Percentiles rank a stretch among this genome's conserved stretches.
Conservation (phyloP, 2,797 vertebrate genomes). For the Malacoraja senta region DNA sequence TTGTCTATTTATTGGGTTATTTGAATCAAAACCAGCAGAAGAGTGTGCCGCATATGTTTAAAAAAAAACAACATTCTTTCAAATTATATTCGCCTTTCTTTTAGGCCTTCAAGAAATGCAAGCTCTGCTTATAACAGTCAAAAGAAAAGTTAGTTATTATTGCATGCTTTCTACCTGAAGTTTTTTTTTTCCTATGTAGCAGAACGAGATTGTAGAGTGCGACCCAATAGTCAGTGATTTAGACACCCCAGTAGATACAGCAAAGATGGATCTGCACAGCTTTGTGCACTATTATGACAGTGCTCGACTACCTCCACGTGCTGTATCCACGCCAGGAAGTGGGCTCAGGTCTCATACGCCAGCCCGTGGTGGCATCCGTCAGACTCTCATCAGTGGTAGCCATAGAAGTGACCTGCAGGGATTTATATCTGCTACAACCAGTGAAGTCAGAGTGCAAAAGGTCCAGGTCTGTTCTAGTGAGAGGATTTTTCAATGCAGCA, state of each 20-base stretch:
- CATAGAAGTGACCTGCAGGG: slow-evolving; percentile 50
- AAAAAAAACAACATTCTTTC: not conserved
- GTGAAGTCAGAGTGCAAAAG: slow-evolving; percentile 51
- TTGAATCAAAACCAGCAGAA: not conserved
- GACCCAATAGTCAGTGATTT: slow-evolving; percentile 48
- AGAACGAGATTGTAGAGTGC: slow-evolving; percentile 44
- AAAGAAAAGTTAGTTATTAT: slow-evolving; percentile 1
- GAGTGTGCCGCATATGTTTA: slow-evolving; percentile 2
- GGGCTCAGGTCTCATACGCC: slow-evolving; percentile 41
- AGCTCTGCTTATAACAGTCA: slow-evolving; percentile 36
- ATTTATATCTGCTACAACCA: slow-evolving; percentile 45
- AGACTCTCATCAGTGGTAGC: slow-evolving; percentile 46
- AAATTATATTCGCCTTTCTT: not conserved
- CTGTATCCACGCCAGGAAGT: slow-evolving; percentile 43
- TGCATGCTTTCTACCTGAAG: slow-evolving; percentile 22
- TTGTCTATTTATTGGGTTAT: slow-evolving; percentile 26
- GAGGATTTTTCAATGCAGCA: slow-evolving; percentile 24
- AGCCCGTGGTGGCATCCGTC: slow-evolving; percentile 45
- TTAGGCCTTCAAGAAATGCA: slow-evolving; percentile 26
- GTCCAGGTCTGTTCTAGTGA: slow-evolving; percentile 52
- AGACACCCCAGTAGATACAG: slow-evolving; percentile 45
- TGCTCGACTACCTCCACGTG: slow-evolving; percentile 47
- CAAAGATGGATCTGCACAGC: slow-evolving; percentile 46
- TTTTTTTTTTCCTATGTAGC: slow-evolving; percentile 46
- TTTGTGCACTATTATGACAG: slow-evolving; percentile 45